Evolutionary conservation across 2,797 vertebrate species (phyloP).

Genomic region (Melanotaenia pygmaea): DNA sequence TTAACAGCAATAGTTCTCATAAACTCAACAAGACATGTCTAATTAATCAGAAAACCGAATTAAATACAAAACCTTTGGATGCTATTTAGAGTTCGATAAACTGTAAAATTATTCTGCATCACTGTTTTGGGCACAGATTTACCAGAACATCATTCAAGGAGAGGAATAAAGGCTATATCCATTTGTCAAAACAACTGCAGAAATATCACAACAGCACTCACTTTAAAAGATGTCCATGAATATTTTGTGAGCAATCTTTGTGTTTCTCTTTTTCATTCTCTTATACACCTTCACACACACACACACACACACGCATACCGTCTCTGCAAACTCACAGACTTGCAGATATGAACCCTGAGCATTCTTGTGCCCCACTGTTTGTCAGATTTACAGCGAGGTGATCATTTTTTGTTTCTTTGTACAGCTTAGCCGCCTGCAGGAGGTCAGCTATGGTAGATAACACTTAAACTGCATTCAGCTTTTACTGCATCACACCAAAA

Average conservation of each 20-base stretch:
- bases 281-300: too few species aligned
- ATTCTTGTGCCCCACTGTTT: conserved; percentile 27
- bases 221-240: neutral
- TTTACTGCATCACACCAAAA: conserved; percentile 48
- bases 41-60: neutral
- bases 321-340: conserved; percentile 24
- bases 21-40: neutral
- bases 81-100: too few species aligned
- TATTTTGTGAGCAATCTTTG: neutral
- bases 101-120: neutral
- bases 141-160: neutral
- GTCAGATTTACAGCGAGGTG: conserved; percentile 46
- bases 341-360: conserved; percentile 29
- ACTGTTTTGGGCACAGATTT: neutral
- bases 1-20: neutral
- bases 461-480: conserved; percentile 37
- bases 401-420: conserved; percentile 46
- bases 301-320: neutral
- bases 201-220: neutral
- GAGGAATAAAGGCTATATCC: neutral
- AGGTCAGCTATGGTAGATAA: neutral
- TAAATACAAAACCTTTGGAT: too few species aligned
- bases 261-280: neutral
- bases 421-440: conserved; percentile 28
- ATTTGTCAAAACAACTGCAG: conserved; percentile 28